Base-by-base conservation (phyloP, 2,888 invertebrate species). In the Leptinotarsa tumamoca region DNA sequence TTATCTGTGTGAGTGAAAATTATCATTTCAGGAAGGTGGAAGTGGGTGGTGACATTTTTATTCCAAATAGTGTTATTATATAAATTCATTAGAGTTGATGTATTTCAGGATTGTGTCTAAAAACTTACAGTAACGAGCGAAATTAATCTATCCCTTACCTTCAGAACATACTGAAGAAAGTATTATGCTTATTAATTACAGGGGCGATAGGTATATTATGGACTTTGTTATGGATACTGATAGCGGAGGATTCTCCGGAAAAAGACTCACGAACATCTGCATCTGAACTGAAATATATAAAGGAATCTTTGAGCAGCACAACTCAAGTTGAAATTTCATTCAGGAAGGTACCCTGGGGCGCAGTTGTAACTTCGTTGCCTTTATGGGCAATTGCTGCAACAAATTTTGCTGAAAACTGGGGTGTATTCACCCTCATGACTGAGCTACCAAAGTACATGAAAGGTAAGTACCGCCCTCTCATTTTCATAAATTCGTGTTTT, bases 361-460 rank as follows among this genome's bases (percentile, higher is more conserved):
- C 91, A 3, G 94, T 96, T 85, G 88, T 96, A 68, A 92, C 90
- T 0, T 96, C 96, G 0, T 89, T 91, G 69, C 93, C 96, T 0
- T 95, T 96, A 14, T 96, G 95, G 94, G 95, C 96, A 0, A 95
- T 96, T 56, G 92, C 95, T 1, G 91, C 93, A 71, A 95, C 95
- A 1, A 95, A 96, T 87, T 95, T 96, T 88, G 94, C 95, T 43
- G 96, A 96, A 87, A 96, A 96, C 87, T 96, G 96, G 96, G 96
- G 96, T 4, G 96, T 96, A 88, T 96, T 96, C 84, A 96, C 96
- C 0, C 89, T 96, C 79, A 90, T 77, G 4, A 80, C 80, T 14
- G 71, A 78, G 58, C 52, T 80, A 33, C 80, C 80, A 2, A 78
- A 75, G 70, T 78, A 77, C 69, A 80, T 78, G 78, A 78, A 76